A percentile compares a stretch with the other conserved stretches of the same genome.
phyloP scores from a whole-genome alignment of 2,113 vertebrate species.

The Falcunculus frontatus region DNA sequence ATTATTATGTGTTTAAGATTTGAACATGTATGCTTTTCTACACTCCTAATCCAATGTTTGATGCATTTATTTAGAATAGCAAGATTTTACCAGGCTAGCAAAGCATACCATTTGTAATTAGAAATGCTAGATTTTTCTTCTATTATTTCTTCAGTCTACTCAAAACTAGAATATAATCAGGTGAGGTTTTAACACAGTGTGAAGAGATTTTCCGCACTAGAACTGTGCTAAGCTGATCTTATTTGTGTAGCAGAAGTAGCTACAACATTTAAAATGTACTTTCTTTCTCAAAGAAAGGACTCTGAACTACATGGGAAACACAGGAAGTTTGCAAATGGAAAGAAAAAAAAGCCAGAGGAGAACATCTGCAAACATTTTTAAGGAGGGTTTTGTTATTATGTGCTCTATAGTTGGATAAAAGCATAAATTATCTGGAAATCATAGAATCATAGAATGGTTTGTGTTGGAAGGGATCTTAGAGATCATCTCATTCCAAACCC shows the following conservation, averaged over 20 bases:
- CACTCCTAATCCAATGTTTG: constrained; percentile 73
- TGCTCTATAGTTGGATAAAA: not conserved
- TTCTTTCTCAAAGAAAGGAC: not conserved
- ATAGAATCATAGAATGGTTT: not conserved
- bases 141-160: not conserved
- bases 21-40: constrained; percentile 76
- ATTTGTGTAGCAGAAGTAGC: not conserved
- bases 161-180: not conserved
- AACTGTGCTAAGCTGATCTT: not conserved
- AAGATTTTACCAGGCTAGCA: constrained; percentile 30
- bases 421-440: constrained; percentile 16
- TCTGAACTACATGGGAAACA: not conserved
- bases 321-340: not conserved
- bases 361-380: constrained; percentile 36
- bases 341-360: not conserved
- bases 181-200: not conserved
- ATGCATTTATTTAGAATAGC: constrained; percentile 54
- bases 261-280: not conserved
- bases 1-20: constrained; percentile 82
- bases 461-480: not conserved
- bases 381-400: not conserved
- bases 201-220: not conserved
- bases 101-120: not conserved
- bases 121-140: not conserved
- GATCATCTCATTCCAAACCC: not conserved